Base-by-base conservation (phyloP, 1,140 invertebrate genomes). In the Cyphomyrmex costatus region DNA sequence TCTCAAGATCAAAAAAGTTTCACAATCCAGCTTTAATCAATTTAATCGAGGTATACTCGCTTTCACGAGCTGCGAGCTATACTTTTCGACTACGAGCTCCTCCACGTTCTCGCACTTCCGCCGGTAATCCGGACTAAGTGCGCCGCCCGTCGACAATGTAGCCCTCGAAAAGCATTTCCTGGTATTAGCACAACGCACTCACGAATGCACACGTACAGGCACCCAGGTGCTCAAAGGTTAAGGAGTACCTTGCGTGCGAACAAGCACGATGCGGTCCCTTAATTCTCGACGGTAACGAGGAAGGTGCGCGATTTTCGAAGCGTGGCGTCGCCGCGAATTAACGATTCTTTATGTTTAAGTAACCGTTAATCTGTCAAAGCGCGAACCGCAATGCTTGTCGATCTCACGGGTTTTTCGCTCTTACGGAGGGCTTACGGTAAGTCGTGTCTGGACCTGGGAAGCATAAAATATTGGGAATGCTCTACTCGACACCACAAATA, bases 1-100 rank as follows among this genome's bases (percentile, higher is more conserved):
- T 90, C 79, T 87, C 79, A 68, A 76, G 73, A 89, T 90, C 87
- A 65, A 56, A 58, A 90, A 90, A 90, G 42, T 90, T 89, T 16
- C 36, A 21, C 33, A 73, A 70, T 16, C 60, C 27, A 51, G 49
- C 58, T 76, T 87, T 89, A 86, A 91, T 89, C 87, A 91, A 91
- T 85, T 91, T 91, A 91, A 91, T 91, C 85, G 90, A 86, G 78
- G 6, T 12, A 21, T 56, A 51, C 30, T 58, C 24, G 21, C 63
- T 82, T 58, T 71, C 61, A 42, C 46, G 30, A 21, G n/a, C 27
- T 56, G 21, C 49, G 53, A 49, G 27, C 53, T 74, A 49, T 61
- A 74, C 36, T 83, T 83, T 83, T 74, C 33, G 42, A 53, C 36
- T 60, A 42, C 68, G 24, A 46, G 73, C 79, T 60, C 65, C 21